Base-by-base conservation (phyloP, 1,140 invertebrate genomes). In the Drepana arcuata region DNA sequence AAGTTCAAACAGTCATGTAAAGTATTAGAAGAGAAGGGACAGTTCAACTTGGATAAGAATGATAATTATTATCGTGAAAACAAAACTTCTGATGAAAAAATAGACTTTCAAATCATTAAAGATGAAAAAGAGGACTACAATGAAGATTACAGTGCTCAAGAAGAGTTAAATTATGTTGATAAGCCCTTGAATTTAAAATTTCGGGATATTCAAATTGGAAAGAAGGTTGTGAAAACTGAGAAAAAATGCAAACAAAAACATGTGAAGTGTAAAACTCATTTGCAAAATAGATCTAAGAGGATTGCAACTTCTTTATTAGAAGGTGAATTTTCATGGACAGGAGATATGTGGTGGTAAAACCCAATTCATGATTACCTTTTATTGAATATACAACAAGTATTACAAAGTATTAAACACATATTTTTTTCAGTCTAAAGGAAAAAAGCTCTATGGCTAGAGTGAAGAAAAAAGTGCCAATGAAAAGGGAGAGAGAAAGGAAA, bases 301-400 rank as follows among this genome's bases (percentile, higher is more conserved):
- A 62, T 74, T 40, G 72, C 70, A 24, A 58, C 61, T 36, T 74
- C 70, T 14, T 61, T 79, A 43, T 33, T 77, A 43, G 72, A 77
- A 56, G 66, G 64, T 15, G 59, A 67, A 41, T 79, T 68, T 59
- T 9, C 41, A 10, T 79, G 68, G 67, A 61, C 47, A 46, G 68
- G 68, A 28, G 61, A 64, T 41, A 48, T 54, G 51, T 77, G 72
- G 72, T 69, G 74, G 74, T 79, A 74, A 75, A 60, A 61, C 52
- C 44, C 30, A 35, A 35, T 36, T 27, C 41, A 29, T 42, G 16
- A 30, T 34, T 2, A 31, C 28, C 34, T 33, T 34, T 41, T 15
- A n/a, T 32, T 2, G n/a, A 11, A 35, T 28, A 18, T 5, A 14
- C 2, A 14, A n/a, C n/a, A 4, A 14, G 16, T 11, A 23, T 30